Evolutionary conservation across 2,888 invertebrate genomes (phyloP).

Genomic region (Punctoribates punctum): DNA sequence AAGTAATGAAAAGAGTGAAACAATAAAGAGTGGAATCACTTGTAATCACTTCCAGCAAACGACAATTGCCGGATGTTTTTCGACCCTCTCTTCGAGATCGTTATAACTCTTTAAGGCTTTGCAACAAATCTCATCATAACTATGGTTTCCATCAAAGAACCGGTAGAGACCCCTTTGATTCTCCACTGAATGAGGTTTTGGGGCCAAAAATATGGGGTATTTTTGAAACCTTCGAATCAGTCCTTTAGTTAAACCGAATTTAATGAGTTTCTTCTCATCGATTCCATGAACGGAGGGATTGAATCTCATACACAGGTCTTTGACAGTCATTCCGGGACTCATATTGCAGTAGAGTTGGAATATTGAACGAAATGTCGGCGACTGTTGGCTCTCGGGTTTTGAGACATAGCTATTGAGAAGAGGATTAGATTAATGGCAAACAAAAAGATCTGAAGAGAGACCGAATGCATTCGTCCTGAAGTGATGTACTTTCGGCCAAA

Average conservation of each 20-base stretch:
- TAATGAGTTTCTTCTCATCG: conserved; percentile 67
- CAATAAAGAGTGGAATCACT: too few relatives aligned
- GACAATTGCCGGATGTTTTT: conserved; percentile 74
- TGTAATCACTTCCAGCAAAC: conserved; percentile 59
- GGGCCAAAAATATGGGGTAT: conserved; percentile 53
- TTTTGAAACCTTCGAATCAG: conserved; percentile 69
- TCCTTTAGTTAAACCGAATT: conserved; percentile 80
- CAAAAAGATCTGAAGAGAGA: conserved; percentile 60
- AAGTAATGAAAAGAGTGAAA: too few relatives aligned
- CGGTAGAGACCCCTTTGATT: conserved; percentile 51
- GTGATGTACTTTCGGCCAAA: conserved; percentile 61
- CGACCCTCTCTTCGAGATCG: conserved; percentile 60
- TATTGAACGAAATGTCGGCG: conserved; percentile 66
- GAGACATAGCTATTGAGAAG: conserved; percentile 34
- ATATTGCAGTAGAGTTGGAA: conserved; percentile 72
- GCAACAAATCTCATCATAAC: conserved; percentile 86
- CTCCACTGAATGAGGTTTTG: conserved; percentile 45
- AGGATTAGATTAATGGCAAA: not conserved
- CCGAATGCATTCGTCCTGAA: conserved; percentile 69
- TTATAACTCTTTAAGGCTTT: conserved; percentile 57
- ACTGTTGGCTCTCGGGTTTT: conserved; percentile 55
- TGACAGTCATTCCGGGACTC: conserved; percentile 70
- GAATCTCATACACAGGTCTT: conserved; percentile 68
- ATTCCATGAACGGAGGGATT: conserved; percentile 67
- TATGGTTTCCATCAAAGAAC: conserved; percentile 73